Evolutionary conservation across 2,888 invertebrate species (phyloP), one percentile per base, ranked within the genome.

Genomic region (Leptinotarsa tumamoca): DNA sequence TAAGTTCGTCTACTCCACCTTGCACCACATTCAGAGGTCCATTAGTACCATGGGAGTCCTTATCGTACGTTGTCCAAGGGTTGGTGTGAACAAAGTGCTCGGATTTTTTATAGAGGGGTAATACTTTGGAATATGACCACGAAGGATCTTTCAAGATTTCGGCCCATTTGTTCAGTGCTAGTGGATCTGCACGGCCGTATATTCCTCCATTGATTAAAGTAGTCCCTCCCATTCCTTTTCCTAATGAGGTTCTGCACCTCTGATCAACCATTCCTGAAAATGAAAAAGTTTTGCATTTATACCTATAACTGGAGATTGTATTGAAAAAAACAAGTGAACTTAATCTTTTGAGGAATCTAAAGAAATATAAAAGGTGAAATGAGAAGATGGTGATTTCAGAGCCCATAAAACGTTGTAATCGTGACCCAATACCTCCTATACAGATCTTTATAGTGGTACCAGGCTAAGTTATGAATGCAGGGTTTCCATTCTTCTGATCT

Each of bases 41-140:
- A 17, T 56, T 27, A 21, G 58, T 58, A 15, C 74, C 74, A 54
- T 79, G 79, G 54, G 75, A 79, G 1, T 67, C 21, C 23, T 50
- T n/a, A 58, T 78, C 73, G 15, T 74, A 68, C 7, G 72, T 50
- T 3, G 78, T 73, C 18, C 67, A 66, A 49, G 69, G 71, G 21
- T 76, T 69, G 13, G 68, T 75, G 58, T 69, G 67, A 17, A 66
- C 68, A 14, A 74, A 74, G 43, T 76, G 52, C 49, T 78, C 78
- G 3, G 75, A 74, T 68, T 74, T 76, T 54, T 72, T 74, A 13
- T 72, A 77, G 18, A 91, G 91, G 1, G 90, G 90, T 21, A 91
- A 84, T 13, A 88, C 90, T 0, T 92, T 91, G 0, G 89, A 83
- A 82, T 92, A 93, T 3, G 93, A 90, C 91, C 91, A 87, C 3